Base-by-base conservation (phyloP, 2,113 vertebrate species). In the Panurus biarmicus region DNA sequence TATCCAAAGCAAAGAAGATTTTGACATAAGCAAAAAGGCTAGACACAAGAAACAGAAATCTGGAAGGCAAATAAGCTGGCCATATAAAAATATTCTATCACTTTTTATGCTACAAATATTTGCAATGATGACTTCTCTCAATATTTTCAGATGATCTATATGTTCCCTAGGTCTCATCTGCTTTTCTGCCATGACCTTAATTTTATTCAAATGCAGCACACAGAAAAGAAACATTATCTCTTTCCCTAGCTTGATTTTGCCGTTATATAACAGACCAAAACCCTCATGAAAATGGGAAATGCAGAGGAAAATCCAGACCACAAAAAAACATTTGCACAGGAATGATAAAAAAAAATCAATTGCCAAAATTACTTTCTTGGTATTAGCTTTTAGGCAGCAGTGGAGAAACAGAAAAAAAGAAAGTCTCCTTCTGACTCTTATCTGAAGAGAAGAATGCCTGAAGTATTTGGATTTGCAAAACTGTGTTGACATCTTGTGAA, bases 211-310 rank as follows among this genome's bases (percentile, higher is more conserved):
- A 85, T 26, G 19, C 45, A 87, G 33, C 29, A 71, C 28, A 87
- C 17, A 69, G 57, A 64, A 92, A 71, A 78, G n/a, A 78, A 85
- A 51, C 18, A 75, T 23, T 89, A 51, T 22, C 19, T 85, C 75
- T 91, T 78, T n/a, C 86, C 86, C 91, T 76, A 70, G 79, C 77
- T 92, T 96, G 70, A 87, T 95, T 95, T 94, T 89, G 36, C 89
- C 82, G 71, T 96, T 97, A 96, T 75, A 85, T 93, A 96, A 96
- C 90, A 97, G 95, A 81, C 58, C 88, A 96, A 96, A 96, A 54
- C 36, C n/a, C n/a, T 81, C 88, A 90, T 22, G 33, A 71, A 85
- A 97, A 94, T 93, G 78, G 40, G 40, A 95, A 95, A 93, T 28
- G 9, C 21, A 74, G 40, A 57, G 87, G 38, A 85, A 95, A 90